These are phyloP conservation scores for Protobothrops flavoviridis DNA, from an alignment of 2,113 vertebrate genomes.

Conservation along the genomic window DNA sequence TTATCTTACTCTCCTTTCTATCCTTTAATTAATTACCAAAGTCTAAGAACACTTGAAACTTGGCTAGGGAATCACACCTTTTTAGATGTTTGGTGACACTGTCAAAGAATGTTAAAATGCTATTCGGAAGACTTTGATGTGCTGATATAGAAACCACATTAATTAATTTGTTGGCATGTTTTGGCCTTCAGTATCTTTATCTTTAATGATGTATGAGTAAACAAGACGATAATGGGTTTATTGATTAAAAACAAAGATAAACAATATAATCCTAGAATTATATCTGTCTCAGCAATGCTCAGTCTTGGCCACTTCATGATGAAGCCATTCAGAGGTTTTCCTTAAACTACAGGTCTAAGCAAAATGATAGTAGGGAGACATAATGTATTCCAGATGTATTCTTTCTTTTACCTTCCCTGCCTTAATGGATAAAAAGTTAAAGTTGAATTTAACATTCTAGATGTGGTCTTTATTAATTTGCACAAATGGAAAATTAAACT, in stretches of 20 bases:
- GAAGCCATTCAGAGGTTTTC: not conserved
- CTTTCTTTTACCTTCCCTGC: not conserved
- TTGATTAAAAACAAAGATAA: not conserved
- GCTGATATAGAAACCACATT: not conserved
- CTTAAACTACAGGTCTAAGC: not conserved
- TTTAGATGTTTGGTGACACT: not conserved
- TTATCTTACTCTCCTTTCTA: not conserved
- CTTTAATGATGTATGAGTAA: not conserved
- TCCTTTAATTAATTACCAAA: not conserved
- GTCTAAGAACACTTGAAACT: not conserved
- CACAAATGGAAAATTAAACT: conserved; percentile 8
- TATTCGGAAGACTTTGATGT: not conserved
- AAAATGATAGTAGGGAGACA: not conserved
- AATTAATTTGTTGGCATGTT: not conserved
- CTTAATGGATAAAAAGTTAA: not conserved
- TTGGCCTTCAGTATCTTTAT: not conserved
- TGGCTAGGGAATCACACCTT: not conserved
- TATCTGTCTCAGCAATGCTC: not conserved
- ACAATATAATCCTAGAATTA: not conserved
- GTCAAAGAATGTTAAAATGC: not conserved
- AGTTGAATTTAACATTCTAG: conserved; percentile 3
- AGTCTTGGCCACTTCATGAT: not conserved
- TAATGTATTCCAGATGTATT: too few species aligned
- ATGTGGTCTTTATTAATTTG: conserved; percentile 12
- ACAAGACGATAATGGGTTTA: not conserved